Base-by-base conservation (phyloP, 2,888 invertebrate genomes). In the Desoria tigrina region DNA sequence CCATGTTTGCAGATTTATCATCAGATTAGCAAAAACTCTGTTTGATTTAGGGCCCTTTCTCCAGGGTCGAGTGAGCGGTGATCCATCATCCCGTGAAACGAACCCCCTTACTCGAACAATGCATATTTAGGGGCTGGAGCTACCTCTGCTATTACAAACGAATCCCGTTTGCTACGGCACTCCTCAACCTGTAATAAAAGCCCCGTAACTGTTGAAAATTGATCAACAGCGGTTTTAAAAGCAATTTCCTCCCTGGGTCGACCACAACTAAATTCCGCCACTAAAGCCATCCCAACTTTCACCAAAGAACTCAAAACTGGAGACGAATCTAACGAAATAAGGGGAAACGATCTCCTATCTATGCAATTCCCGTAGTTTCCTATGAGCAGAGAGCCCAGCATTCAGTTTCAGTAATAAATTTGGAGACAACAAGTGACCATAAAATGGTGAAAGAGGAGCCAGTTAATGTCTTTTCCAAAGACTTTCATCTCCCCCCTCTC, bases 391-490 rank as follows among this genome's bases (percentile, higher is more conserved):
- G n/a, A n/a, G n/a, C n/a, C n/a, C 39, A 16, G 39, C 16, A 39
- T 16, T 39, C 39, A 9, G 39, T 39, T 39, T 9, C 9, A 11
- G 16, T 39, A 39, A 59, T 59, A 59, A 59, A 59, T 59, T 49
- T 39, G 32, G 50, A 51, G 61, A 61, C 61, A 61, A 61, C 61
- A 61, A 61, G 61, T 61, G 61, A 61, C 53, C 61, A 61, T 61
- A 61, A 61, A 61, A 56, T 56, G 61, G 51, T n/a, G 61, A 59
- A 59, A 49, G 59, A 49, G 49, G 59, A 42, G 49, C 45, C 59
- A 49, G 59, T 59, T 59, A 59, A 59, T 59, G 59, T 59, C 59
- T 59, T 59, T 49, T 59, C 59, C 49, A 59, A 59, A 49, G 49
- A 32, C 49, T 39, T 39, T 16, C 9, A 11, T 39, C 16, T 16